Evolutionary conservation across 2,888 invertebrate genomes (phyloP).

Genomic region (Trichacis sp.): DNA sequence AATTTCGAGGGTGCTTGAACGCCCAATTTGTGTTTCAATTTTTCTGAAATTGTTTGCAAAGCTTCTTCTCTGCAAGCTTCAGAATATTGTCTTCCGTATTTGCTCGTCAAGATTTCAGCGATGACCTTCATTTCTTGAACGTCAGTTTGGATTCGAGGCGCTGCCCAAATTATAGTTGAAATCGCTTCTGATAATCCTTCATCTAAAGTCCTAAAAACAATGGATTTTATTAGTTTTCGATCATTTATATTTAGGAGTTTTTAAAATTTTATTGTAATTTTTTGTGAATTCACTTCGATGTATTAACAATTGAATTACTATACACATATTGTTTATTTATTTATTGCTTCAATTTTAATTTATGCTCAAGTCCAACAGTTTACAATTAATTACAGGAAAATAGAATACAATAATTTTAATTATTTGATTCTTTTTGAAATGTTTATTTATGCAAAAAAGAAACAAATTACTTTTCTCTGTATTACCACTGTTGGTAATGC

Average conservation of each 20-base stretch:
- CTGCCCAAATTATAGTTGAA: constrained; percentile 96
- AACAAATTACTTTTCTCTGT: too few species aligned
- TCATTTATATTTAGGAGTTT: not conserved
- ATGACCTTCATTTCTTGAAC: constrained; percentile 83
- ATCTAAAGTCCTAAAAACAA: constrained; percentile 76
- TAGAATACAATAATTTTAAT: too few species aligned
- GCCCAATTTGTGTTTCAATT: constrained; percentile 92
- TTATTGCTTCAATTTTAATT: too few species aligned
- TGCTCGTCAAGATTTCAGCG: constrained; percentile 87
- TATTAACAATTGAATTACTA: too few species aligned
- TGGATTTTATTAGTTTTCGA: not conserved
- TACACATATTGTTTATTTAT: too few species aligned
- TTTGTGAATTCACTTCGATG: too few species aligned
- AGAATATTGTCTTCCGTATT: constrained; percentile 95
- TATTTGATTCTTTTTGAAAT: too few species aligned
- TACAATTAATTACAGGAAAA: too few species aligned
- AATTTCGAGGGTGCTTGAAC: constrained; percentile 96
- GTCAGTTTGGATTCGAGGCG: constrained; percentile 91
- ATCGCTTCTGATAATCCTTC: constrained; percentile 96
- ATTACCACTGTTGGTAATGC: too few species aligned
- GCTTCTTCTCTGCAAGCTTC: constrained; percentile 88
- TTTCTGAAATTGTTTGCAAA: constrained; percentile 86
- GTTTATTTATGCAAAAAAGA: too few species aligned
- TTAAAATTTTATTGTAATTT: not conserved
- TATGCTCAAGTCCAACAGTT: too few species aligned